Evolutionary conservation across 35 echinoderm and acorn worm species (phyloP), one percentile per base, ranked within the genome.

Genomic region (Holothuria glaberrima): DNA sequence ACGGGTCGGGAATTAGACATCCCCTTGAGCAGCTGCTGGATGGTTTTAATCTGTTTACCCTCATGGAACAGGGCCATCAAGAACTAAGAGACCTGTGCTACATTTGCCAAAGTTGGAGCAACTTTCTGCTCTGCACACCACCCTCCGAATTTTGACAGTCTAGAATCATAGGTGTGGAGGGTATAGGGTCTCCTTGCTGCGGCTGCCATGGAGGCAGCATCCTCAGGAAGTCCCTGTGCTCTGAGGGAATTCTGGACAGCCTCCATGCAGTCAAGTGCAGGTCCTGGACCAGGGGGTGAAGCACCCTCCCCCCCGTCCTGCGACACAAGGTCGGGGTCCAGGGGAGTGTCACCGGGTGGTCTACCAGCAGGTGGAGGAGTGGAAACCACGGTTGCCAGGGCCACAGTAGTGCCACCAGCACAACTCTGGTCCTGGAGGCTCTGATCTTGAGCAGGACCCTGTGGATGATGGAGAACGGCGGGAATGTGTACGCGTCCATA

Each of bases 261-360:
- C 27, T 65, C 62, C 62, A 65, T 1, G 62, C 62, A 65, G 62
- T 65, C 62, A 65, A 65, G 62, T 65, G 62, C 20, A 65, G 20
- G 62, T 65, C 62, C 62, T 12, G 62, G 20, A 65, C 27, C 12
- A n/a, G 2, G 1, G 12, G 62, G 28, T 65, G 62, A 5, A 65
- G 62, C 2, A 65, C 27, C 62, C 27, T 65, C n/a, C 3, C 62
- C 62, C 62, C 3, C 12, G 62, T 65, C 62, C 62, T 65, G 62
- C 2, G 62, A 65, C 12, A 65, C 20, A 2, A 65, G 28, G 20
- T 65, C 62, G 2, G 62, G 62, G 28, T 2, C 20, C n/a, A n/a
- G 62, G 62, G 62, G 28, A 65, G 62, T 12, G 12, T 12, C 27
- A 65, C 20, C 12, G 62, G 62, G 28, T 29, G 62, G 62, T 21